Percentiles rank a stretch among this genome's conserved stretches.
Conservation (phyloP, 2,888 invertebrate genomes). For the Himalopsyche tibetana region DNA sequence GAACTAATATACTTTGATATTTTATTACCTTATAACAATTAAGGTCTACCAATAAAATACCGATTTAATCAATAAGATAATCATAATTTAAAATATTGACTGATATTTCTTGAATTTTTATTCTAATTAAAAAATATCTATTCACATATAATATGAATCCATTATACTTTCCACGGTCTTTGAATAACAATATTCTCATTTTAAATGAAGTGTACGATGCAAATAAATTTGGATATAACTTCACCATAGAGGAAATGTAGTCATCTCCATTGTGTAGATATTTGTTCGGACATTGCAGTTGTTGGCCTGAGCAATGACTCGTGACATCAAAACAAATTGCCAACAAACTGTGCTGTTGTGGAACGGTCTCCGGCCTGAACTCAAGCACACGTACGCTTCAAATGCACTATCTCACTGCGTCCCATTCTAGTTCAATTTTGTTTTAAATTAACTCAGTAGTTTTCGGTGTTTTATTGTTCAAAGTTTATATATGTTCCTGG, state of each 20-base stretch:
- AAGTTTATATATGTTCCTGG: neutral
- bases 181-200: neutral
- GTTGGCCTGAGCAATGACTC: constrained; percentile 52
- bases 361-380: constrained; percentile 44
- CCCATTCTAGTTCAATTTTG: constrained; percentile 36
- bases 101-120: too few species aligned
- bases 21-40: too few species aligned
- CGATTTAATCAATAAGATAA: too few species aligned
- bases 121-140: too few species aligned
- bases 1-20: too few species aligned
- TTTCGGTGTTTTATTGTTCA: neutral
- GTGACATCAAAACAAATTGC: constrained; percentile 58
- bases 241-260: neutral
- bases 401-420: constrained; percentile 42
- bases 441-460: constrained; percentile 33
- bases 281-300: constrained; percentile 44
- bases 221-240: neutral
- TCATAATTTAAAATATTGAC: too few species aligned
- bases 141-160: too few species aligned
- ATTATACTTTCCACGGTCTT: neutral
- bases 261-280: constrained; percentile 23
- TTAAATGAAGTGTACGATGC: neutral
- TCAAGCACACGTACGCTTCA: constrained; percentile 16
- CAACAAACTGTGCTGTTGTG: constrained; percentile 52
- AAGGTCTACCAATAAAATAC: too few species aligned